phyloP scores from a whole-genome alignment of 2,113 vertebrate genomes.

The Calonectris borealis region DNA sequence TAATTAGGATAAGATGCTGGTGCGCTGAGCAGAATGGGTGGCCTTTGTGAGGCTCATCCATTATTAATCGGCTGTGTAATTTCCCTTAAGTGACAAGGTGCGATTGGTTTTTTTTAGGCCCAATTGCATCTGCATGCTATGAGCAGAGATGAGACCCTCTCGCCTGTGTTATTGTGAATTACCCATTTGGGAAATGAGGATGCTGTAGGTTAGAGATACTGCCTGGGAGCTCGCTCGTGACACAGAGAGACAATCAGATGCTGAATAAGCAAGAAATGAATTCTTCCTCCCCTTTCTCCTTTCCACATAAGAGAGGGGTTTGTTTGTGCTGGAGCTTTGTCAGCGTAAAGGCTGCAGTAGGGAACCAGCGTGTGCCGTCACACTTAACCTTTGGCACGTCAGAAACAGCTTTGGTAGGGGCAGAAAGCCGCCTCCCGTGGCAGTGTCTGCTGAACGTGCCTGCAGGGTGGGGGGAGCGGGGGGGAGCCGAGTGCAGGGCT shows the following conservation, averaged over 20 bases:
- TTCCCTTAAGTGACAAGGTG: background rate
- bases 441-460: background rate
- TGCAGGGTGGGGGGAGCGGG: background rate
- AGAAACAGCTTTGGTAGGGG: background rate
- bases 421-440: background rate
- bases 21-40: background rate
- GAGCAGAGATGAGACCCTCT: background rate
- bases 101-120: background rate
- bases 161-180: background rate
- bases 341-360: background rate
- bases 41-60: background rate
- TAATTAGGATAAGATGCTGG: background rate
- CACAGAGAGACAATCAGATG: background rate
- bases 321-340: constrained; percentile 29
- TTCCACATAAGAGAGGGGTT: background rate
- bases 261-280: constrained; percentile 4
- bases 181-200: background rate
- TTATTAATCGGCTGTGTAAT: constrained; percentile 16
- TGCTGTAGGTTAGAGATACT: background rate
- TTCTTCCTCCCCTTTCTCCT: constrained; percentile 1
- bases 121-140: background rate
- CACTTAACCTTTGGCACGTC: background rate
- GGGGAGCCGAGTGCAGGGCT: background rate
- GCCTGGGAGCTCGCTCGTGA: background rate
- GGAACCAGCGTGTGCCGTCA: background rate